These are phyloP conservation scores for Erethizon dorsatum DNA, from an alignment of 2,797 vertebrate species.

Conservation along the genomic window DNA sequence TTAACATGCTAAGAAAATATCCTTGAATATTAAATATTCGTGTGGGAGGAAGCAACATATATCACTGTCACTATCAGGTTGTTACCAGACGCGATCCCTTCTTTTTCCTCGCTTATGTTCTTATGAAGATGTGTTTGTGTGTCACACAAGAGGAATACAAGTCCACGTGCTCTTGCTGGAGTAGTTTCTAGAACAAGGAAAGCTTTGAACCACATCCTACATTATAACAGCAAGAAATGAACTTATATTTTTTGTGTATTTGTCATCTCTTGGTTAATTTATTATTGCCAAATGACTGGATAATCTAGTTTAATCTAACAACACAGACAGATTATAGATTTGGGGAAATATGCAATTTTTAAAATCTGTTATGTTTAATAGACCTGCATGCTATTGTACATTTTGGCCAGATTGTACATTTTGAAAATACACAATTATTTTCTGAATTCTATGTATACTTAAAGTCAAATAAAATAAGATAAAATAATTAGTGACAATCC, in stretches of 20 bases:
- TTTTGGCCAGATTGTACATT: neutral
- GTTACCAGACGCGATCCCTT: neutral
- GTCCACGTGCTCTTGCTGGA: neutral
- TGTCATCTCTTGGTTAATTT: neutral
- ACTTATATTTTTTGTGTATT: neutral
- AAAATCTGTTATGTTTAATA: neutral
- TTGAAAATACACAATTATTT: neutral
- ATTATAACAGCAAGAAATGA: neutral
- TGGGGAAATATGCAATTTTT: neutral
- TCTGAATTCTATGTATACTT: neutral
- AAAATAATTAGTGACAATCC: neutral
- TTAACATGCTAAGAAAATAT: neutral
- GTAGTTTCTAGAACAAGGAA: neutral
- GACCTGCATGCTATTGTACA: neutral
- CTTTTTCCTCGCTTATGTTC: neutral
- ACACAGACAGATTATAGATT: neutral
- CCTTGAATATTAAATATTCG: neutral
- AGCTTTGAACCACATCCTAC: neutral
- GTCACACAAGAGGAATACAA: rapidly evolving
- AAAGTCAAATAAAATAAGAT: neutral
- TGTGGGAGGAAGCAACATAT: neutral
- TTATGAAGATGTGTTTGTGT: neutral
- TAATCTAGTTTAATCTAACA: neutral
- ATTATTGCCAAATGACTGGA: neutral
- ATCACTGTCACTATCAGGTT: neutral